Evolutionary conservation across 2,888 invertebrate species (phyloP).

Genomic region (Clunio marinus): DNA sequence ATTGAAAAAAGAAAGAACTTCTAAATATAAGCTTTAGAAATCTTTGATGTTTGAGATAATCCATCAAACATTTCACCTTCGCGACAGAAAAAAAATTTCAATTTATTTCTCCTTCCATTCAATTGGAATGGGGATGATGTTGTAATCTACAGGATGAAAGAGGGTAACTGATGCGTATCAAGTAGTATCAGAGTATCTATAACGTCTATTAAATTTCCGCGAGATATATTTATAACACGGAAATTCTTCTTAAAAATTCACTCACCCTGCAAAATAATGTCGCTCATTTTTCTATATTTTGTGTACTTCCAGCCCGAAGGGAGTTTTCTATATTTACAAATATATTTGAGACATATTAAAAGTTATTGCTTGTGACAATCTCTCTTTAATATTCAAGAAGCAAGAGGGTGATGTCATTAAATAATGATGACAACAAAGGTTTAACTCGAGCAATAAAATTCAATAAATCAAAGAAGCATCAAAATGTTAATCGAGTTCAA

Average conservation of each 20-base stretch:
- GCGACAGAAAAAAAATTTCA: neutral
- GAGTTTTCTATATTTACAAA: slow-evolving; percentile 28
- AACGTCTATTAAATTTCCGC: slow-evolving; percentile 31
- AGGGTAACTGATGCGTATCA: slow-evolving; percentile 18
- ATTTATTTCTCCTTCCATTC: slow-evolving; percentile 26
- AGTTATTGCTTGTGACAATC: slow-evolving; percentile 37
- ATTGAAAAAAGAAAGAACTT: no score
- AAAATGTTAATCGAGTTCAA: neutral
- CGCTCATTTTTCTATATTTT: neutral
- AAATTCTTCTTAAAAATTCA: neutral
- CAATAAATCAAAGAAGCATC: neutral
- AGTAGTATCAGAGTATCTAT: no score
- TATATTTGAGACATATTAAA: slow-evolving; percentile 38
- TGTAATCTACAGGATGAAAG: neutral
- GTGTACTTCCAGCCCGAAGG: neutral
- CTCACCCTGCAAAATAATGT: neutral
- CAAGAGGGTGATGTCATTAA: neutral
- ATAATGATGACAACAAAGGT: slow-evolving; percentile 29
- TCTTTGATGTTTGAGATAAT: slow-evolving; percentile 29
- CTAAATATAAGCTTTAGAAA: neutral
- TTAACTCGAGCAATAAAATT: neutral
- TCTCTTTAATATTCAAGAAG: slow-evolving; percentile 24
- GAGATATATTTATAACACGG: slow-evolving; percentile 31
- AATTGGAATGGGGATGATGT: slow-evolving; percentile 7
- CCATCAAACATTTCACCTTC: slow-evolving; percentile 28